Evolutionary conservation across 2,113 vertebrate genomes (phyloP), one percentile per base, ranked within the genome.

Genomic region (Catagonus wagneri): DNA sequence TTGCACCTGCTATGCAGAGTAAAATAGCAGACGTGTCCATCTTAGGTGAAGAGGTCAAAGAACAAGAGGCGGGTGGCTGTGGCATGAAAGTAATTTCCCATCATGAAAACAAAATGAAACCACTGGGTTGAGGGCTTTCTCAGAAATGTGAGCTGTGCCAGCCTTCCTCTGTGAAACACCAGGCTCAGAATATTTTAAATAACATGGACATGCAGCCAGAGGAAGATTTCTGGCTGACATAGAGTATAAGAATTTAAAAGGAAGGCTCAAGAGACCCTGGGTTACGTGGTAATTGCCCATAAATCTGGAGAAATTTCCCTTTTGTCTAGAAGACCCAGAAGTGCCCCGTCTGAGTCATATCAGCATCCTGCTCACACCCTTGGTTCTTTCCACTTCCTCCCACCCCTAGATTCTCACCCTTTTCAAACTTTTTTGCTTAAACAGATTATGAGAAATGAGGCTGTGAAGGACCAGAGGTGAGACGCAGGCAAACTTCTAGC

Each of bases 1-100:
- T 44, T 74, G 95, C 86, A 96, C 96, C 95, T 97, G 92, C 96
- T 32, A 1, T 69, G 90, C 11, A 54, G 80, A 50, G 81, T 97
- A 52, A 92, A 97, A 74, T 15, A 96, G 93, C 94, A 97, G 96
- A 97, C 92, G 66, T 50, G 96, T 76, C 97, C 92, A 83, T 94
- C 95, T 93, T 72, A 92, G 95, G 92, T 36, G 7, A 58, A 58
- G 56, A 61, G 89, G 94, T 72, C 92, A 94, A 79, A 92, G 91
- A 96, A 93, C 97, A 78, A 91, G 69, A 25, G 68, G 15, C 52
- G 0, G 32, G 44, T 65, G 65, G 39, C 72, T n/a, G 9, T 8
- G n/a, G 44, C 66, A 83, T 54, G 91, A 97, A 94, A 92, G 79
- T 71, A 63, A 80, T 32, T 78, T 63, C 36, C 10, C 93, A 50